Conservation (phyloP, 2,113 vertebrate species). For the Hippocampus comes region DNA sequence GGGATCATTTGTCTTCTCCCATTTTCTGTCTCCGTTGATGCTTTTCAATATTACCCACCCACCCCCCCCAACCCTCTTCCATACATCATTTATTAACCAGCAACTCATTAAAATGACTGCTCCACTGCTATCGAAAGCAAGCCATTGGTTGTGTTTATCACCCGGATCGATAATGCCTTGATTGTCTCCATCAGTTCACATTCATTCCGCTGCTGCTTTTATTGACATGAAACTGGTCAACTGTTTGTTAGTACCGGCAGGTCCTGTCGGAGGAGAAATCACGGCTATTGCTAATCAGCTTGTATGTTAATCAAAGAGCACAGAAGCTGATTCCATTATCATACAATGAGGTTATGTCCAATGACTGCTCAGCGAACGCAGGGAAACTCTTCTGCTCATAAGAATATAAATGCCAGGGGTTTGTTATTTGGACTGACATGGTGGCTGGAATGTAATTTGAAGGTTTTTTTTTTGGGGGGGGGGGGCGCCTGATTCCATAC, state of each 20-base stretch:
- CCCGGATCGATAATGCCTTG: slow-evolving; percentile 46
- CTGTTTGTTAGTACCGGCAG: slow-evolving; percentile 44
- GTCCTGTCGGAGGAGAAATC: slow-evolving; percentile 35
- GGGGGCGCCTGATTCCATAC: not conserved
- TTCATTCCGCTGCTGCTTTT: slow-evolving; percentile 18
- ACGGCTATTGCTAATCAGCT: slow-evolving; percentile 37
- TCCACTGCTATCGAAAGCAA: slow-evolving; percentile 40
- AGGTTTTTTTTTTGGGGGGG: not conserved
- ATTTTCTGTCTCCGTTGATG: slow-evolving; percentile 32
- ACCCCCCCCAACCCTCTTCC: not conserved
- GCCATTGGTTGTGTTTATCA: slow-evolving; percentile 21
- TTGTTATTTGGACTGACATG: slow-evolving; percentile 4
- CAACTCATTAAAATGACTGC: slow-evolving; percentile 43
- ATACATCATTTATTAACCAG: slow-evolving; percentile 54
- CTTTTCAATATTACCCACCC: slow-evolving; percentile 22
- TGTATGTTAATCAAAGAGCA: slow-evolving; percentile 39
- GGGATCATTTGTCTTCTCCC: slow-evolving; percentile 57
- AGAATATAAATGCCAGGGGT: slow-evolving; percentile 3
- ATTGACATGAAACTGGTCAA: slow-evolving; percentile 25
- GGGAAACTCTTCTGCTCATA: slow-evolving; percentile 18
- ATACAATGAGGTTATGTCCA: slow-evolving; percentile 48
- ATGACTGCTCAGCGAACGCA: slow-evolving; percentile 23
- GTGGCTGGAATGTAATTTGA: not conserved
- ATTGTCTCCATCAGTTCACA: slow-evolving; percentile 43
- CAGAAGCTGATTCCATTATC: slow-evolving; percentile 48